These are phyloP conservation scores for Galemys pyrenaicus DNA, from an alignment of 2,113 vertebrate genomes.

Conservation along the genomic window DNA sequence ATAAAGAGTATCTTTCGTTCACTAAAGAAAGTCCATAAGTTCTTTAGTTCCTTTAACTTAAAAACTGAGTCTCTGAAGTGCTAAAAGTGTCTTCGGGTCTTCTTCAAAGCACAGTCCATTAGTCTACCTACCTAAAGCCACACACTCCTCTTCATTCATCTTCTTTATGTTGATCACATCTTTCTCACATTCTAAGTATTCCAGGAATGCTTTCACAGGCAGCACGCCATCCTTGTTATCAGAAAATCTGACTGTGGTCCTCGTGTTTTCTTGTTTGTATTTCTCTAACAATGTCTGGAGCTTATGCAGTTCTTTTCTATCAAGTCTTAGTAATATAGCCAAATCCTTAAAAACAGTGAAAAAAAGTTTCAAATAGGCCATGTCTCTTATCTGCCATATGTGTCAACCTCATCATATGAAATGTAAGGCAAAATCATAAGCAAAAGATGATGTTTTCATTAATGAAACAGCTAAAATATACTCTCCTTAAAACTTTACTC, in stretches of 20 bases:
- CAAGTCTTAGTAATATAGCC: constrained; percentile 84
- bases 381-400: background rate
- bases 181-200: constrained; percentile 91
- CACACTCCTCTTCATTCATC: constrained; percentile 81
- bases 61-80: background rate
- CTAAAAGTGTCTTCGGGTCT: background rate
- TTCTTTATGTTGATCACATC: constrained; percentile 88
- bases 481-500: constrained; percentile 6
- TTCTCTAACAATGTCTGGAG: constrained; percentile 88
- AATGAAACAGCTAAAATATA: background rate
- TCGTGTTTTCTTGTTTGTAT: constrained; percentile 88
- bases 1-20: background rate
- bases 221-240: constrained; percentile 85
- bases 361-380: background rate
- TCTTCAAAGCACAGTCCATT: background rate
- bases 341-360: constrained; percentile 81
- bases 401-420: background rate
- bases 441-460: background rate
- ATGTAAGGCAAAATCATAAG: background rate
- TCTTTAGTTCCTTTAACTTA: background rate
- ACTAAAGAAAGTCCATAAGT: background rate
- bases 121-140: constrained; percentile 85
- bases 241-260: constrained; percentile 86
- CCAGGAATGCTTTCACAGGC: constrained; percentile 91
- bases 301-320: constrained; percentile 89